Evolutionary conservation across 2,797 vertebrate species (phyloP).

Genomic region (Poecilia velifera): DNA sequence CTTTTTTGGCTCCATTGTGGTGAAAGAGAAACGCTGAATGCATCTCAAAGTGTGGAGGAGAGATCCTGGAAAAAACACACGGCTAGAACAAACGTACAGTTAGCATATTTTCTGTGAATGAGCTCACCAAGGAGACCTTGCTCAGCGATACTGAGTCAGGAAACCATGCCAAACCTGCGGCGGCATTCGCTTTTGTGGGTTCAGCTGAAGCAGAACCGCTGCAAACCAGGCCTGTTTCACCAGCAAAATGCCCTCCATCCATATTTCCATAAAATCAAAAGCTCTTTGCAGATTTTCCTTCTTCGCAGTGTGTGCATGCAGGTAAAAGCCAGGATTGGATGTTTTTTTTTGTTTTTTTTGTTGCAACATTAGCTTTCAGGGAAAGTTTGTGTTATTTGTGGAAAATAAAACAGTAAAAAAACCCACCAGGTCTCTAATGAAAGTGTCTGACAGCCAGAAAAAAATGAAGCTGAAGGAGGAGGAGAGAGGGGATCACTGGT

Average conservation of each 20-base stretch:
- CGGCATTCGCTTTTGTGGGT: constrained; percentile 23
- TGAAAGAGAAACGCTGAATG: constrained; percentile 5
- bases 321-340: constrained; percentile 20
- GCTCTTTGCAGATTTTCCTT: constrained; percentile 17
- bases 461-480: constrained; percentile 16
- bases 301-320: constrained; percentile 18
- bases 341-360: constrained; percentile 12
- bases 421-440: constrained; percentile 19
- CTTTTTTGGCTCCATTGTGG: constrained; percentile 37
- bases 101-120: constrained; percentile 17
- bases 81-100: constrained; percentile 1
- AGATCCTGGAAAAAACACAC: constrained; percentile 14
- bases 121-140: constrained; percentile 27
- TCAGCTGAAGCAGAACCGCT: constrained; percentile 49
- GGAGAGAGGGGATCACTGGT: constrained; percentile 21
- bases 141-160: constrained; percentile 32
- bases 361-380: constrained; percentile 11
- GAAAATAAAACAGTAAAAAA: constrained; percentile 23
- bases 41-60: not conserved
- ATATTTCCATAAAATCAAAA: constrained; percentile 29
- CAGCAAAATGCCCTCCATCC: constrained; percentile 25
- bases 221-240: constrained; percentile 33
- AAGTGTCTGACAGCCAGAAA: constrained; percentile 17
- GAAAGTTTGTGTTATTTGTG: constrained; percentile 16
- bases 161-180: constrained; percentile 42